Base-by-base conservation (phyloP, 2,113 vertebrate species). In the Cynocephalus volans region DNA sequence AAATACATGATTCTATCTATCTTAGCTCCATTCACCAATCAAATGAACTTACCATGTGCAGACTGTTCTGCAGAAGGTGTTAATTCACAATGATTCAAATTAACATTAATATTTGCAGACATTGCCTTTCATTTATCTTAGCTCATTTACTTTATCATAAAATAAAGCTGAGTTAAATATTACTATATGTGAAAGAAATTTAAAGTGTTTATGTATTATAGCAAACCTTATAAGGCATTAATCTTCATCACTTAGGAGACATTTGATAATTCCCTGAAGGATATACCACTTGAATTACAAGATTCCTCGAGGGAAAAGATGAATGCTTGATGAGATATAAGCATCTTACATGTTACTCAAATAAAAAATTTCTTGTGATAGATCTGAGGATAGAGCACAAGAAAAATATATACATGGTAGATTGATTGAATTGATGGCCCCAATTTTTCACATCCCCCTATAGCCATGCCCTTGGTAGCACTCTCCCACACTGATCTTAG, bases 121-220 rank as follows among this genome's bases (percentile, higher is more conserved):
- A 98, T 82, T 97, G 93, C 92, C 92, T 97, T 98, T 97, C 96
- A 98, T 97, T 97, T 97, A 96, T 98, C 93, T 98, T 98, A 98
- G 97, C 98, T 98, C 98, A 98, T 98, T 98, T 98, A 98, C 97
- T 98, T 98, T 97, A 98, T 98, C 97, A 98, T 98, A 98, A 98
- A 98, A 98, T 98, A 98, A 98, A 98, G 97, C 97, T 95, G 98
- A 98, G 95, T 98, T 97, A 97, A 98, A 98, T 98, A 98, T 97
- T 97, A 97, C 72, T 95, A 97, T 97, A 98, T 95, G 96, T 89
- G 95, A 86, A 98, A 97, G 83, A 98, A 92, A 98, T 93, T 90
- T 96, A 97, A 98, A 96, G 90, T 67, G 89, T 93, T 84, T 95
- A 95, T 97, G 92, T 97, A 97, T 97, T 95, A 97, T 69, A 96